These are phyloP conservation scores for Picus viridis DNA, from an alignment of 2,797 vertebrate genomes.

Conservation along the genomic window DNA sequence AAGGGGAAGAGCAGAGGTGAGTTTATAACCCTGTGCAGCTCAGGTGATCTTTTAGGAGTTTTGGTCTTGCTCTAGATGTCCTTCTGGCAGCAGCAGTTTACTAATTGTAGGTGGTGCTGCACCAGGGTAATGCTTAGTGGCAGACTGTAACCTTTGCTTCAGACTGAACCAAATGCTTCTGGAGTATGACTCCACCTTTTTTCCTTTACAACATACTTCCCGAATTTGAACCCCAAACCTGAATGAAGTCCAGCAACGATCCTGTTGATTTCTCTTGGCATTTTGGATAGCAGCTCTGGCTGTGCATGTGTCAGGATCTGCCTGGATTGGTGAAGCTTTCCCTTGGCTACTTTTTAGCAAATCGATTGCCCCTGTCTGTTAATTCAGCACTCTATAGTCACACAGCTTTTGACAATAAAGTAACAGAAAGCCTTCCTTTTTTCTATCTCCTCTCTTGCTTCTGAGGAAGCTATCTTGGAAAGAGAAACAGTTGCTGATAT, in stretches of 20 bases:
- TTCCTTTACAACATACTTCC: neutral
- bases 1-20: neutral
- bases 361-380: neutral
- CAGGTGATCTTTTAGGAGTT: neutral
- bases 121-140: neutral
- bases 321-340: neutral
- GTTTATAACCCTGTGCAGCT: neutral
- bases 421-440: neutral
- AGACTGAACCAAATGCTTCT: constrained; percentile 8
- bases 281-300: neutral
- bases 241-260: neutral
- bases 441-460: constrained; percentile 10
- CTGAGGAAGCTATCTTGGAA: constrained; percentile 9
- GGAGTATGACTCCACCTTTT: neutral
- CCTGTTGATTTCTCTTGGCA: neutral
- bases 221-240: neutral
- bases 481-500: neutral
- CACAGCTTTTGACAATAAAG: neutral
- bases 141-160: constrained; percentile 16
- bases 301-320: neutral
- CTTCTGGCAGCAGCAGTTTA: neutral
- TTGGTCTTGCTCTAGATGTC: neutral
- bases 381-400: neutral
- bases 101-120: neutral
- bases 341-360: neutral